Percentiles rank a stretch among this genome's conserved stretches.
Conservation (phyloP, 2,888 invertebrate species). For the Luperina nickerlii region DNA sequence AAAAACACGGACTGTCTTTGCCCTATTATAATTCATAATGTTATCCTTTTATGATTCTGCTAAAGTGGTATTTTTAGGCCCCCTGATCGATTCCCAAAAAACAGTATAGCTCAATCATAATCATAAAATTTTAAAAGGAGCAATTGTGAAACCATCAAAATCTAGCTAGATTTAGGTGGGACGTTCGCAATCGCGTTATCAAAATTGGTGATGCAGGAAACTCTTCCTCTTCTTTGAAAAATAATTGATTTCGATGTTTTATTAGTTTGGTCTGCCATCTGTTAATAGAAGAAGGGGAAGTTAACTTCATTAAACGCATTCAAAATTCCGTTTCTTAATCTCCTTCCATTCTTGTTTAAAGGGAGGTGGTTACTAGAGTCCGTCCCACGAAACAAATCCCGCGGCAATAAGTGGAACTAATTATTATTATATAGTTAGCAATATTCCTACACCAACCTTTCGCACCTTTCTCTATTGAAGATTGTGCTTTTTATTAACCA, state of each 20-base stretch:
- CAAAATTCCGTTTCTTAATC: background rate
- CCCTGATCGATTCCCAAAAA: slow-evolving; percentile 1
- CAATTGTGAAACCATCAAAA: background rate
- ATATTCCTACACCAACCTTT: too few species aligned
- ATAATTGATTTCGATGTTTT: background rate
- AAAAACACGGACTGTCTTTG: too few species aligned
- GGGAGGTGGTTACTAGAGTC: background rate
- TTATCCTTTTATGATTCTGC: too few species aligned
- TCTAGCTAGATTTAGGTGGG: background rate
- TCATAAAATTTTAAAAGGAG: background rate
- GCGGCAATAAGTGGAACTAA: too few species aligned
- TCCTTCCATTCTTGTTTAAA: background rate
- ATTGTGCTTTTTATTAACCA: background rate
- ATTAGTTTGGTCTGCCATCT: background rate
- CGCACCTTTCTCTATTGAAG: too few species aligned
- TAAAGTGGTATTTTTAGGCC: too few species aligned
- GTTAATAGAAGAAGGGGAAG: background rate
- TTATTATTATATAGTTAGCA: too few species aligned
- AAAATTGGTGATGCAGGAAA: background rate
- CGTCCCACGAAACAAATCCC: too few species aligned
- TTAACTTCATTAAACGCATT: background rate
- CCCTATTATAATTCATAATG: too few species aligned
- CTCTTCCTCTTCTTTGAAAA: background rate
- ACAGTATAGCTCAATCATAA: background rate
- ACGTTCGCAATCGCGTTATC: background rate